These are phyloP conservation scores for Helicoverpa assulta DNA, from an alignment of 2,888 invertebrate species.

Conservation along the genomic window DNA sequence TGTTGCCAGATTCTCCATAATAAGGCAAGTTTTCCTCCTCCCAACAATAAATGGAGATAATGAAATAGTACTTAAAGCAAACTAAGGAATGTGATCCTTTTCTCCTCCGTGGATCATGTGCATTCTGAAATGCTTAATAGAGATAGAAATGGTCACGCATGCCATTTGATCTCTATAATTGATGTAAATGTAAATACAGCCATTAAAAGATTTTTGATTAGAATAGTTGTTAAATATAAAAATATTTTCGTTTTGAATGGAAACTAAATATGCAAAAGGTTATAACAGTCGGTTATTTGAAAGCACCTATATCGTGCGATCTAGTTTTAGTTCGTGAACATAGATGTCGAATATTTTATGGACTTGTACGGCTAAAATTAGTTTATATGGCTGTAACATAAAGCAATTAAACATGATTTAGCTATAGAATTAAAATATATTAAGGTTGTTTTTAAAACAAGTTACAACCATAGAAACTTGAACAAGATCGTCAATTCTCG, in stretches of 20 bases:
- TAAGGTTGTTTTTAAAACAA: too few relatives aligned
- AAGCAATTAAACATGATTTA: too few relatives aligned
- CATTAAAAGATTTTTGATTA: too few relatives aligned
- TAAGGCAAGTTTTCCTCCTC: constrained; percentile 73
- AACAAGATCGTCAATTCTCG: too few relatives aligned
- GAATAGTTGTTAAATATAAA: constrained; percentile 8
- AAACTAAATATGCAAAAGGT: constrained; percentile 48
- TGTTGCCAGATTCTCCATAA: constrained; percentile 82
- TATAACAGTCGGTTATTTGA: constrained; percentile 37
- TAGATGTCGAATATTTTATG: constrained; percentile 5
- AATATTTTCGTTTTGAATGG: constrained; percentile 17
- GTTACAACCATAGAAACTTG: too few relatives aligned
- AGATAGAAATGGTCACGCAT: too few relatives aligned
- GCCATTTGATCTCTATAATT: too few relatives aligned
- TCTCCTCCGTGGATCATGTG: too few relatives aligned
- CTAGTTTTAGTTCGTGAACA: constrained; percentile 19
- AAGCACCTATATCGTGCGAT: constrained; percentile 4
- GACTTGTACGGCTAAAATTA: neutral
- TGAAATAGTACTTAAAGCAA: constrained; percentile 46
- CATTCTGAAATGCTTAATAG: neutral
- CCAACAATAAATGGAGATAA: constrained; percentile 64
- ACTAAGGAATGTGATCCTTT: constrained; percentile 16
- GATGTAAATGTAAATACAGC: too few relatives aligned
- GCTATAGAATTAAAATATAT: too few relatives aligned
- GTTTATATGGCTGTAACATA: neutral